phyloP scores from a whole-genome alignment of 2,113 vertebrate genomes.

The Neodontobutis hainanensis region DNA sequence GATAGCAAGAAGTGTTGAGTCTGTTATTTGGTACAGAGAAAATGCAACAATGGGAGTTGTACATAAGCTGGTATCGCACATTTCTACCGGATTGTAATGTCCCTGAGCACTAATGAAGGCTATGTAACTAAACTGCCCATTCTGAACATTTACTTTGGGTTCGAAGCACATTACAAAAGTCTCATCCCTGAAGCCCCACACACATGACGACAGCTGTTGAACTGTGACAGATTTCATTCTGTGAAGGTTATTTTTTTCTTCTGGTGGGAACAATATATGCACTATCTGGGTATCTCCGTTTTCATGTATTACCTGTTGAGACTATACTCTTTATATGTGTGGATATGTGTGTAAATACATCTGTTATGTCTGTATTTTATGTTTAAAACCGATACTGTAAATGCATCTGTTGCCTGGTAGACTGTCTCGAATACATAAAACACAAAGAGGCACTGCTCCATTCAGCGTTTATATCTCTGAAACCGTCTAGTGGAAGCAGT shows the following conservation, averaged over 20 bases:
- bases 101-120: neutral
- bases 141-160: neutral
- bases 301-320: constrained; percentile 26
- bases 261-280: constrained; percentile 18
- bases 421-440: neutral
- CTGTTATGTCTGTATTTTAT: constrained; percentile 35
- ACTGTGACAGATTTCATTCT: too few relatives aligned
- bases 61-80: constrained; percentile 17
- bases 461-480: constrained; percentile 6
- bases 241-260: neutral
- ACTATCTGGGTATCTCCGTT: constrained; percentile 36
- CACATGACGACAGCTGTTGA: constrained; percentile 15
- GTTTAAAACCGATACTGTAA: constrained; percentile 24
- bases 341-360: constrained; percentile 63
- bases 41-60: constrained; percentile 14
- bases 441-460: neutral
- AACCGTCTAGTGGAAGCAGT: neutral
- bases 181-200: neutral
- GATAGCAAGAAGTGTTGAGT: neutral
- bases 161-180: neutral
- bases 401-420: constrained; percentile 1
- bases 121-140: constrained; percentile 18
- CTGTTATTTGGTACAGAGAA: neutral
- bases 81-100: neutral
- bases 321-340: constrained; percentile 36